These are phyloP conservation scores for Arion vulgaris DNA, from an alignment of 1,140 invertebrate genomes.

Conservation along the genomic window DNA sequence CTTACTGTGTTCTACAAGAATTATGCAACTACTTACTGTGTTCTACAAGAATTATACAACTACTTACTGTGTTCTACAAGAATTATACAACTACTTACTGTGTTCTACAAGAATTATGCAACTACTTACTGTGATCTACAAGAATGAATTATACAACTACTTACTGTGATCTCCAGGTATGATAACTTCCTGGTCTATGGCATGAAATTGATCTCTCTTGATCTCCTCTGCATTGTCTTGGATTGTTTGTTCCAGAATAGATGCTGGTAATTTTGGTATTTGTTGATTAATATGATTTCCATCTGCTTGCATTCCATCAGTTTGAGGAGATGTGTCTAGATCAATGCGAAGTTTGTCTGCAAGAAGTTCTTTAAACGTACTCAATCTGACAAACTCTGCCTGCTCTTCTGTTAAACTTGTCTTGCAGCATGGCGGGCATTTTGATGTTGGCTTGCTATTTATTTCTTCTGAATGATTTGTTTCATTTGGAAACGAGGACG, in stretches of 20 bases:
- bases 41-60: no score
- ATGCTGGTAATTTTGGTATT: neutral
- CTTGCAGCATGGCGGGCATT: neutral
- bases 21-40: no score
- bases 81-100: no score
- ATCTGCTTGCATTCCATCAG: neutral
- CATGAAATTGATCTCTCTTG: neutral
- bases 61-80: no score
- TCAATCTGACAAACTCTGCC: neutral
- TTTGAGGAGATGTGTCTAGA: no score
- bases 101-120: neutral
- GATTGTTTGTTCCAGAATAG: neutral
- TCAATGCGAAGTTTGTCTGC: neutral
- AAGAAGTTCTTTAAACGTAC: neutral
- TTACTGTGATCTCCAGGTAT: neutral
- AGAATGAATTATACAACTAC: neutral
- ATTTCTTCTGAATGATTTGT: no score
- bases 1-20: no score
- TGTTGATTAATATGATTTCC: no score
- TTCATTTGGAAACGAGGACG: no score
- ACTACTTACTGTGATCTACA: no score
- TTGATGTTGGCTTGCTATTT: neutral
- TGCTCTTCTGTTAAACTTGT: neutral
- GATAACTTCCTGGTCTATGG: slow-evolving; percentile 13
- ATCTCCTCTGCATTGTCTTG: neutral